A percentile compares a stretch with the other conserved stretches of the same genome.
phyloP scores from a whole-genome alignment of 2,797 vertebrate genomes.

The Adelosebastes latens region DNA sequence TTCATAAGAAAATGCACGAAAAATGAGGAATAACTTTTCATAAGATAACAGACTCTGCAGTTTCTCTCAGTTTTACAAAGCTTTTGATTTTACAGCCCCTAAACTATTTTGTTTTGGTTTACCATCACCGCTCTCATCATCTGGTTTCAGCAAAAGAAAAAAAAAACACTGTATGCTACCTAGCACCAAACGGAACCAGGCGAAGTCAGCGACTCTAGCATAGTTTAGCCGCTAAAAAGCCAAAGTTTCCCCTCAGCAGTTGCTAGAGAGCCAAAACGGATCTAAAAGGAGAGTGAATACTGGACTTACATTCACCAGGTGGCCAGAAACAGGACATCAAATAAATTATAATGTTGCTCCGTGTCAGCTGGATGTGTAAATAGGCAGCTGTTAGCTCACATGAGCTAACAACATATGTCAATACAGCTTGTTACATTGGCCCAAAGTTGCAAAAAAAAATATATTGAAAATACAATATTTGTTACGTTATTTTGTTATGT shows the following conservation, averaged over 20 bases:
- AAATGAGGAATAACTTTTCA: too few species aligned
- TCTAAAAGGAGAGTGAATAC: too few species aligned
- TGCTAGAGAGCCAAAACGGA: background rate
- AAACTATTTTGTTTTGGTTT: background rate
- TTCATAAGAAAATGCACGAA: too few species aligned
- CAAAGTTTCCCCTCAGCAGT: background rate
- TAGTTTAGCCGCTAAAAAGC: background rate
- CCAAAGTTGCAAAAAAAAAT: background rate
- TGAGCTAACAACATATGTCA: background rate
- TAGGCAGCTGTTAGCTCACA: too few species aligned
- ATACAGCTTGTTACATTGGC: background rate
- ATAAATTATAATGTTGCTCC: too few species aligned
- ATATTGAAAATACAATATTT: too few species aligned
- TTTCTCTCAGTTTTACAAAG: background rate
- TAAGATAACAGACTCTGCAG: background rate
- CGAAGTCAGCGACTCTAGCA: accelerated
- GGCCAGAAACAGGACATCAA: too few species aligned
- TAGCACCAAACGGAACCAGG: background rate
- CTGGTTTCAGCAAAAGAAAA: background rate
- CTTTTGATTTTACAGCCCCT: background rate
- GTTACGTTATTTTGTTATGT: background rate
- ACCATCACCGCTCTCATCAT: background rate
- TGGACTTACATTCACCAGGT: too few species aligned
- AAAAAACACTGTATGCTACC: background rate
- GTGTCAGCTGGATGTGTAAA: too few species aligned